Percentiles rank a stretch among this genome's conserved stretches.
These are phyloP conservation scores for Lysandra coridon DNA, from an alignment of 2,888 invertebrate genomes.

Conservation along the genomic window DNA sequence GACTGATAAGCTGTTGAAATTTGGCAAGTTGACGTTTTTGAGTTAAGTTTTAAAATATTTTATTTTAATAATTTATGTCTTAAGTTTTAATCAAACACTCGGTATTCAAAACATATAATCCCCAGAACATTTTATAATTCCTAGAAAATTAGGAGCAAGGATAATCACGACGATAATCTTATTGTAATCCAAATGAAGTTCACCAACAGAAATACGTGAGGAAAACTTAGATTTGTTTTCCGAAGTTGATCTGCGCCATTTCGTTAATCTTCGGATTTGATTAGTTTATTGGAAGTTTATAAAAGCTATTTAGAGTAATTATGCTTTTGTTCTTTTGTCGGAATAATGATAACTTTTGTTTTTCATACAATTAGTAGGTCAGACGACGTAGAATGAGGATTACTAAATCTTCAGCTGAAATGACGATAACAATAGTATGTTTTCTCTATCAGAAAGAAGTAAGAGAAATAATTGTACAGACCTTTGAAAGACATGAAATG, in stretches of 20 bases:
- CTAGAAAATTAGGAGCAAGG: neutral
- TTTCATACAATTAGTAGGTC: too few species aligned
- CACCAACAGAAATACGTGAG: constrained; percentile 13
- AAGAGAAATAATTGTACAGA: too few species aligned
- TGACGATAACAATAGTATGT: too few species aligned
- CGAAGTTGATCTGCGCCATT: neutral
- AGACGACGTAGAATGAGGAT: neutral
- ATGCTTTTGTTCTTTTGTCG: neutral
- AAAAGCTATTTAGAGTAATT: neutral
- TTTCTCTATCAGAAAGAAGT: too few species aligned
- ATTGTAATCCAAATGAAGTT: neutral
- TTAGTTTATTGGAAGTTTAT: constrained; percentile 14
- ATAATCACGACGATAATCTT: neutral
- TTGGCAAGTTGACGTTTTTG: too few species aligned
- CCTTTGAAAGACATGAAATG: too few species aligned
- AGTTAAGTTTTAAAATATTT: too few species aligned
- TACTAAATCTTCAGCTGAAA: neutral
- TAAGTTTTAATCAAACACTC: neutral
- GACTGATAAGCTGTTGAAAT: too few species aligned
- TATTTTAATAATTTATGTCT: too few species aligned
- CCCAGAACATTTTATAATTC: too few species aligned
- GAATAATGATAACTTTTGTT: neutral
- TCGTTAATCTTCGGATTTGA: constrained; percentile 12
- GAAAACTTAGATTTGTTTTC: constrained; percentile 2
- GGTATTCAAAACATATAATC: neutral